Conservation (phyloP, 2,888 invertebrate genomes). For the Leptopilina syphax region DNA sequence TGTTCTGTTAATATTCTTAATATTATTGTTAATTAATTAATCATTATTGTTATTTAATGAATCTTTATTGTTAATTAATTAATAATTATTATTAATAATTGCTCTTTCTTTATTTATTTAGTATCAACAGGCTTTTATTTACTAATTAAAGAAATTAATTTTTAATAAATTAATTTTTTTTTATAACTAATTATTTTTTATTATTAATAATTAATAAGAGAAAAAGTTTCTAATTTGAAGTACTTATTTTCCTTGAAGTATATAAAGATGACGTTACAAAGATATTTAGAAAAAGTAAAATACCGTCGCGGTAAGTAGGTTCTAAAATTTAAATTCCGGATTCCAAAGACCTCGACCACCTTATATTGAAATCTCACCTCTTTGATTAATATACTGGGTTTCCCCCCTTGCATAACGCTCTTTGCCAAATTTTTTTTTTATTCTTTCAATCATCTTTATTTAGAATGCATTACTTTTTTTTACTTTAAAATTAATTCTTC, state of each 20-base stretch:
- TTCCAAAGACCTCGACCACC: slow-evolving; percentile 12
- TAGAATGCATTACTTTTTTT: background rate
- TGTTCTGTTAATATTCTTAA: too few relatives aligned
- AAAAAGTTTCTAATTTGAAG: too few relatives aligned
- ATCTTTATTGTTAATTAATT: too few relatives aligned
- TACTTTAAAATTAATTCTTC: background rate
- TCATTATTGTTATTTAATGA: too few relatives aligned
- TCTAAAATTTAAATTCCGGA: slow-evolving; percentile 6
- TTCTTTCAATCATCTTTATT: slow-evolving; percentile 1
- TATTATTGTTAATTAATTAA: too few relatives aligned
- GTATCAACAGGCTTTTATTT: too few relatives aligned
- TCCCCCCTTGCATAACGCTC: background rate
- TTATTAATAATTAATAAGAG: too few relatives aligned
- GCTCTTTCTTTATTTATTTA: too few relatives aligned
- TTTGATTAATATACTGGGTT: slow-evolving; percentile 5
- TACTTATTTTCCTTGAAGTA: background rate
- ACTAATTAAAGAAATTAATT: too few relatives aligned
- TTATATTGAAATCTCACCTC: slow-evolving; percentile 10
- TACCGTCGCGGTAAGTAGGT: background rate
- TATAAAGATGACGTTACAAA: background rate
- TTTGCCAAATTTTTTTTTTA: background rate
- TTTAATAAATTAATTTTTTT: too few relatives aligned
- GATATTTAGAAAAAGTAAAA: background rate
- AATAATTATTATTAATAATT: too few relatives aligned
- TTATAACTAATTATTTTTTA: too few relatives aligned